Evolutionary conservation across 2,113 vertebrate genomes (phyloP).

Genomic region (Callospermophilus lateralis): DNA sequence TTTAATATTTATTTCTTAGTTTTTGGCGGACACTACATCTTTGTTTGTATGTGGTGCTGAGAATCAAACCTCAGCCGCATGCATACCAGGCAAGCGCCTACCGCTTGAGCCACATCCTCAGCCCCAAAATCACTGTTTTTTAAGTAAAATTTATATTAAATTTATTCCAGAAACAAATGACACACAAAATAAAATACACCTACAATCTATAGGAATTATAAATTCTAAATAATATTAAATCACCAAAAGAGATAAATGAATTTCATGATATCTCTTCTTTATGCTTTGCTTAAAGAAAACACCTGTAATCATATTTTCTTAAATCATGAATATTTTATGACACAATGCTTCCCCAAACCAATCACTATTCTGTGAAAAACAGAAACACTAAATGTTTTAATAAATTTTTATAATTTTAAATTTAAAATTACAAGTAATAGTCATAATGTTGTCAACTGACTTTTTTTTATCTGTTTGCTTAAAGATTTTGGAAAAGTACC

Average conservation of each 20-base stretch:
- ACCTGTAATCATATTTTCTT: not conserved
- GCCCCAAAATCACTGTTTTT: no score
- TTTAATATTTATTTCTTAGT: no score
- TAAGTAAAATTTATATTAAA: constrained; percentile 46
- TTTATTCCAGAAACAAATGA: not conserved
- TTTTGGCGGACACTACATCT: no score
- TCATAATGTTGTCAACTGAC: constrained; percentile 44
- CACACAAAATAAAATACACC: not conserved
- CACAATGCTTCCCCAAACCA: not conserved
- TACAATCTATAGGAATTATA: not conserved
- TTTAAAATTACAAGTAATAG: not conserved
- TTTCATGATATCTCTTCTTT: not conserved
- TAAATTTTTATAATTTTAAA: not conserved
- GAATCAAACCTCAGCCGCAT: no score
- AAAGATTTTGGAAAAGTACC: constrained; percentile 77
- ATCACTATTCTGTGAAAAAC: not conserved
- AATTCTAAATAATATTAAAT: not conserved
- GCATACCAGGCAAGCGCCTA: no score
- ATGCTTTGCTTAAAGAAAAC: constrained; percentile 41
- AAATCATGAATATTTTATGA: not conserved
- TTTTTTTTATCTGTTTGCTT: constrained; percentile 73
- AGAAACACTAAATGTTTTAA: constrained; percentile 29
- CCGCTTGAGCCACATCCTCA: no score
- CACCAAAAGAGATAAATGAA: not conserved
- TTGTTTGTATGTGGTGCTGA: no score